Base-by-base conservation (phyloP, 2,888 invertebrate genomes). In the Ophion obscuratus region DNA sequence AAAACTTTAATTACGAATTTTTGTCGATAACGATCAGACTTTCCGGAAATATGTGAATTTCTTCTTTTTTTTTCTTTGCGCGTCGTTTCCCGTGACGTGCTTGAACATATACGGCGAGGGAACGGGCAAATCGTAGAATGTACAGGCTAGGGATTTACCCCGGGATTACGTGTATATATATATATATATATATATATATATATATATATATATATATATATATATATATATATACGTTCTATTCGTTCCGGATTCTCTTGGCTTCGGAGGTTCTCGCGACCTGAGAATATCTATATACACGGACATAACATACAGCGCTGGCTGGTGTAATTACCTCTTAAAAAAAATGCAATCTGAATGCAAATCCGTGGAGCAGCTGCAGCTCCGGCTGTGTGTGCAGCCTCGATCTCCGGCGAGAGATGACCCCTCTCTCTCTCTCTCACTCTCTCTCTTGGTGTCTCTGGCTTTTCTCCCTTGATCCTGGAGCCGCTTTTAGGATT, bases 281-380 rank as follows among this genome's bases (percentile, higher is more conserved):
- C 59, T 44, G 67, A 53, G 53, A 27, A 44, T 67, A 2, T 14
- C 59, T 80, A 59, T 68, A 53, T 59, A 36, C 7, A 62, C 20
- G 7, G 14, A 20, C 44, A 73, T 24, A 76, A 47, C 44, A 74
- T 70, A 79, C 53, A 61, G 57, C 36, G 53, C 80, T 85, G 67
- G 86, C 87, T 73, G 80, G 81, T 89, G 89, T 92, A 92, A 92
- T 93, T 92, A 91, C 91, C 91, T 89, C 89, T 89, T 90, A 90
- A 89, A 73, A 92, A 91, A 92, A 92, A 91, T 89, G 92, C 91
- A 93, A 93, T 93, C 91, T 93, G 92, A 93, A 93, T 93, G 93
- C 93, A 93, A 93, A 93, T 93, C 92, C 91, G 89, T 86, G 90
- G 62, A 81, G 91, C 92, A 92, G 92, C 91, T 92, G 91, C 91